phyloP scores from a whole-genome alignment of 2,888 invertebrate species.

The Diaperis boleti region DNA sequence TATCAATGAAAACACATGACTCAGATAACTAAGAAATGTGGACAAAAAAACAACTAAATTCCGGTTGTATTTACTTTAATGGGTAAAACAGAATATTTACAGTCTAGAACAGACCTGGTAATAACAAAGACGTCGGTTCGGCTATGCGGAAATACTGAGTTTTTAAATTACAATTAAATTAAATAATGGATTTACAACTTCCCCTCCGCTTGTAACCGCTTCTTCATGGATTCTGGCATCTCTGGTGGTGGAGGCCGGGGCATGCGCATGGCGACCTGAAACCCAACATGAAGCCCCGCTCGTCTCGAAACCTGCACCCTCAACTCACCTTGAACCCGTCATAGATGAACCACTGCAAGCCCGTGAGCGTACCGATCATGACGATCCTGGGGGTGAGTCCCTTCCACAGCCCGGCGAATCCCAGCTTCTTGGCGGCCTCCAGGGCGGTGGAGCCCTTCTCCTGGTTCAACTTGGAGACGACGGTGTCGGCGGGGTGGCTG shows the following conservation, averaged over 20 bases:
- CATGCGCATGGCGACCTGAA: conserved; percentile 78
- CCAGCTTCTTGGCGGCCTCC: conserved; percentile 82
- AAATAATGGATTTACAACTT: conserved; percentile 39
- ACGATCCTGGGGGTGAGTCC: conserved; percentile 93
- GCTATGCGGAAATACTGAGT: conserved; percentile 50
- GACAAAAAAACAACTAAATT: neutral
- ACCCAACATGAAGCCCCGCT: conserved; percentile 10
- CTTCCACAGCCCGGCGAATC: conserved; percentile 85
- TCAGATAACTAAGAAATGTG: too few relatives aligned
- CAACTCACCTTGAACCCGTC: conserved; percentile 83
- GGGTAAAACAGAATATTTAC: conserved; percentile 47
- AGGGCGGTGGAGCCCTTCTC: conserved; percentile 82
- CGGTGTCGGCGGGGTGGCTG: conserved; percentile 98
- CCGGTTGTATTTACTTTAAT: neutral
- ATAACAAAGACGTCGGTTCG: conserved; percentile 43
- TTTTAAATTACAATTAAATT: conserved; percentile 40
- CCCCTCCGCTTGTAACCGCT: conserved; percentile 70
- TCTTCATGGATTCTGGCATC: conserved; percentile 93
- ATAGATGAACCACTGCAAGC: conserved; percentile 97
- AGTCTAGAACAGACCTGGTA: conserved; percentile 50
- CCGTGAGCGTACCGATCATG: conserved; percentile 97
- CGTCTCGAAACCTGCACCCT: too few relatives aligned
- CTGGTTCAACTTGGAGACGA: conserved; percentile 97
- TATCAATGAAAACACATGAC: too few relatives aligned
- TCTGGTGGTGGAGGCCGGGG: conserved; percentile 96